A percentile compares a stretch with the other conserved stretches of the same genome.
Evolutionary conservation across 2,797 vertebrate species (phyloP).

Genomic region (Silurus lanzhouensis): DNA sequence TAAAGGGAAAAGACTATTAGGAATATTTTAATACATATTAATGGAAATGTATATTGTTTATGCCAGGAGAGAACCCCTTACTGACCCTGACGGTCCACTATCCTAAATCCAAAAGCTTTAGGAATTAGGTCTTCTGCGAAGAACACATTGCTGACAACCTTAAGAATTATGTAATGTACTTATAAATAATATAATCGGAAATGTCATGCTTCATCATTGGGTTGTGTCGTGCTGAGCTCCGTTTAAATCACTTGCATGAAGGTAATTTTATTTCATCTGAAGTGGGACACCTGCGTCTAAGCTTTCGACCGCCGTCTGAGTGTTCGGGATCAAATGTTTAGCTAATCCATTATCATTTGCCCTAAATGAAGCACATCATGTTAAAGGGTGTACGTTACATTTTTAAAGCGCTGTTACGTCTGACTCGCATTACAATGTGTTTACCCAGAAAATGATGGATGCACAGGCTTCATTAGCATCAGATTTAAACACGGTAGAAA

Average conservation of each 20-base stretch:
- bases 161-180: not conserved
- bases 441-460: not conserved
- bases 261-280: too few species aligned
- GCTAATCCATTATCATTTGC: not conserved
- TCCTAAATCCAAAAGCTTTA: not conserved
- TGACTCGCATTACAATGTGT: constrained; percentile 2
- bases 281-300: not conserved
- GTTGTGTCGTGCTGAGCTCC: not conserved
- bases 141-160: not conserved
- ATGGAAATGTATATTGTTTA: too few species aligned
- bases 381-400: not conserved
- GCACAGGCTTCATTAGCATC: constrained; percentile 7
- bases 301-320: not conserved
- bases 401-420: not conserved
- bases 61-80: too few species aligned
- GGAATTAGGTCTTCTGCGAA: not conserved
- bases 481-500: not conserved
- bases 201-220: not conserved
- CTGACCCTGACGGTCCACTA: too few species aligned
- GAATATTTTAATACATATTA: too few species aligned
- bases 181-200: not conserved
- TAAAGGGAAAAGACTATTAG: too few species aligned
- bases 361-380: not conserved
- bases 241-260: not conserved
- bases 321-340: not conserved